Evolutionary conservation across 2,888 invertebrate genomes (phyloP).

Genomic region (Agrotis puta): DNA sequence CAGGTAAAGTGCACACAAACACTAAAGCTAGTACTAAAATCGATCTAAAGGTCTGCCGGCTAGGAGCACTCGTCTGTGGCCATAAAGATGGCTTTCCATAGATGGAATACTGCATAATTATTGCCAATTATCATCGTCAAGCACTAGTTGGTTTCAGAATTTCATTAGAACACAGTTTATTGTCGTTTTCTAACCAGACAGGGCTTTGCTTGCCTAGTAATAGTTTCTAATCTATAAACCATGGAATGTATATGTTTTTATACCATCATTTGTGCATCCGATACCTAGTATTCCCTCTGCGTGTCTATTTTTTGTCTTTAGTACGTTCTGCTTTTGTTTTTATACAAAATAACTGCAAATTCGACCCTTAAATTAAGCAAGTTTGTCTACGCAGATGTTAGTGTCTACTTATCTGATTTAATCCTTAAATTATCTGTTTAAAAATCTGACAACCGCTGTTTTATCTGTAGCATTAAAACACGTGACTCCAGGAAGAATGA

Average conservation of each 20-base stretch:
- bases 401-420: conserved; percentile 20
- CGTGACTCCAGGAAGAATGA: conserved; percentile 7
- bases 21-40: conserved; percentile 40
- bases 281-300: conserved; percentile 18
- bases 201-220: conserved; percentile 48
- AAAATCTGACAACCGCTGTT: not conserved
- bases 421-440: conserved; percentile 12
- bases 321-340: not conserved
- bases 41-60: conserved; percentile 45
- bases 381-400: conserved; percentile 4
- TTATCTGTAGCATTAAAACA: conserved; percentile 3
- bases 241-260: conserved; percentile 20
- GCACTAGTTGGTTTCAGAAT: conserved; percentile 73
- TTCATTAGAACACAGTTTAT: conserved; percentile 69
- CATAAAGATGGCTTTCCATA: conserved; percentile 76
- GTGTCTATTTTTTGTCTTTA: conserved; percentile 18
- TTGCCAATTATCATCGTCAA: conserved; percentile 75
- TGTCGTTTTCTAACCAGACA: conserved; percentile 56
- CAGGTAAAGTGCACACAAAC: conserved; percentile 37
- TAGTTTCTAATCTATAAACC: conserved; percentile 44
- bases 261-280: conserved; percentile 10
- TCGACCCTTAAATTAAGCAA: conserved; percentile 10
- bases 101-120: conserved; percentile 76
- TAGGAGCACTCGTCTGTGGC: conserved; percentile 51
- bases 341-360: conserved; percentile 1